Conservation (phyloP, 2,797 vertebrate species). For the Acanthurus lineatus region DNA sequence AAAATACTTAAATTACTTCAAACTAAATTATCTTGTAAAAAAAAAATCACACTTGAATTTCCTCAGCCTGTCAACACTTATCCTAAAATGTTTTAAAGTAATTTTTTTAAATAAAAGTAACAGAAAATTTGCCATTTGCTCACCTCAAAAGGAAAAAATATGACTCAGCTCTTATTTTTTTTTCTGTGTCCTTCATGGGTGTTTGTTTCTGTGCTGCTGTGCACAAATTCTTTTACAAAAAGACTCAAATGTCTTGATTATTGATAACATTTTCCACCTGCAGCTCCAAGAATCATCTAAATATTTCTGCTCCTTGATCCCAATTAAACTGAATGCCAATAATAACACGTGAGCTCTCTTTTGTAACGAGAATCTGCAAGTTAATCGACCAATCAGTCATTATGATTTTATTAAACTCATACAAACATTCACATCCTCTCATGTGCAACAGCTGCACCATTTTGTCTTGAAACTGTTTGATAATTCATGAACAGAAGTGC, state of each 20-base stretch:
- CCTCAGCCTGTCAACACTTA: too few species aligned
- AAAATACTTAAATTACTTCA: too few species aligned
- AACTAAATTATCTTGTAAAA: too few species aligned
- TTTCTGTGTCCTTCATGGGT: too few species aligned
- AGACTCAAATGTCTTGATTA: conserved; percentile 36
- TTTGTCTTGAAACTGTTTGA: not conserved
- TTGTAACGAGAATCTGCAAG: not conserved
- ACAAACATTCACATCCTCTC: not conserved
- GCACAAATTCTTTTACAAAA: conserved; percentile 42
- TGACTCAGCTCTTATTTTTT: too few species aligned
- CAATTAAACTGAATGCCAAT: not conserved
- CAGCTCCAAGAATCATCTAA: not conserved
- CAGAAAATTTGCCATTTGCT: too few species aligned
- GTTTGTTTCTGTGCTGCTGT: not conserved
- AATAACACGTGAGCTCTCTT: conserved; percentile 1
- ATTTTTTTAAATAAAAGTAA: too few species aligned
- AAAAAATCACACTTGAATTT: too few species aligned
- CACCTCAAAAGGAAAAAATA: too few species aligned
- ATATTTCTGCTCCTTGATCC: conserved; percentile 5
- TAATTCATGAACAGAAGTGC: not conserved
- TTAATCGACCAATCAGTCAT: not conserved
- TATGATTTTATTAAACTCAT: conserved; percentile 13
- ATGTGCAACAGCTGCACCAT: not conserved
- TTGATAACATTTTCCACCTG: not conserved
- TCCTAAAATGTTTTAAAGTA: too few species aligned